Percentiles rank a stretch among this genome's conserved stretches.
Conservation (phyloP, 2,113 vertebrate species). For the Vidua chalybeata region DNA sequence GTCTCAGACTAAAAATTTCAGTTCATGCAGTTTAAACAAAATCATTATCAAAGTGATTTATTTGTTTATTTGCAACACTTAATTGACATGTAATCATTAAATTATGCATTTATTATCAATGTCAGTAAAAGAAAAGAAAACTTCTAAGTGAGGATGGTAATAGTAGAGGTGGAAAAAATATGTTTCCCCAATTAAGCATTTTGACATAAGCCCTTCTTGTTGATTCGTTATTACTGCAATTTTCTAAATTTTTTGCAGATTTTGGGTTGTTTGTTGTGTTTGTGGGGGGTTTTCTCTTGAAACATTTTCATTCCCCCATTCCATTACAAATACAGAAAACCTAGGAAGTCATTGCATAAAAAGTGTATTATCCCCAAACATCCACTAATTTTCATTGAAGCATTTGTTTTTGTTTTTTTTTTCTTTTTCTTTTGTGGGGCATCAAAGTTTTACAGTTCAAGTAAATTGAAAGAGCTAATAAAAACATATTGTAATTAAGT, state of each 20-base stretch:
- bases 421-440: background rate
- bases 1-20: background rate
- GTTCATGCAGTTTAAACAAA: background rate
- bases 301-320: background rate
- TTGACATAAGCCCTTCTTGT: background rate
- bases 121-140: background rate
- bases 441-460: background rate
- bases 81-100: background rate
- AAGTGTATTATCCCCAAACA: background rate
- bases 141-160: background rate
- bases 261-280: background rate
- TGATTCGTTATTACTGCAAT: background rate
- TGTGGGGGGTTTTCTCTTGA: background rate
- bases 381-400: background rate
- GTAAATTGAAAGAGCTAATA: background rate
- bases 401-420: accelerated
- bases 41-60: background rate
- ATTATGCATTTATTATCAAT: background rate
- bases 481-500: background rate
- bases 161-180: accelerated
- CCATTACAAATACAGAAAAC: background rate
- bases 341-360: background rate
- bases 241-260: background rate
- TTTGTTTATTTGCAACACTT: background rate
- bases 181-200: background rate